Base-by-base conservation (phyloP, 2,888 invertebrate species). In the Tortricodes alternella region DNA sequence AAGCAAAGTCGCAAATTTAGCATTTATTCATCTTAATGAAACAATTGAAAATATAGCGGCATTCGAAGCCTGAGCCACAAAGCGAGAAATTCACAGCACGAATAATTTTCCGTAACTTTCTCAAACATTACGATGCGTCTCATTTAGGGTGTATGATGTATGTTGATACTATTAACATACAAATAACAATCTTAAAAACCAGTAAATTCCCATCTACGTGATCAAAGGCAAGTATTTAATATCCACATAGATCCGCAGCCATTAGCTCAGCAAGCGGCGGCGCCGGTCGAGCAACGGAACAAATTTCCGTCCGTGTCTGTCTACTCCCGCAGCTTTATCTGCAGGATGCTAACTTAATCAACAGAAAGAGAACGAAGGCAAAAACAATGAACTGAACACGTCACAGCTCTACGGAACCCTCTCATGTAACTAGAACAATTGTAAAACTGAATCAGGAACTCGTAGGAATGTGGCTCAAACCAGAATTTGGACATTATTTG, bases 331-430 rank as follows among this genome's bases (percentile, higher is more conserved):
- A 63, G 65, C 64, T 72, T 78, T 78, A 78, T 70, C 75, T 66
- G 64, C 71, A 74, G 78, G 76, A 80, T 74, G 72, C 78, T 79
- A 79, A 83, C 83, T 78, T 76, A 70, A 71, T 78, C 76, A 83
- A 81, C 76, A 76, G 71, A 76, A 79, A 77, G 76, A 68, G 71
- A 67, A 68, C 70, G 58, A 65, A 68, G 67, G 66, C 70, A 73
- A 71, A 67, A 68, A 59, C 53, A 48, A 58, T 43, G 27, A 32
- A 3, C 27, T 29, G 4, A 32, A 5, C 24, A 29, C 27, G 35
- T 16, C 15, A 29, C 15, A 43, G 24, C 24, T 53, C 8, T 1
- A 15, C 4, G 16, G 4, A 41, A 41, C 29, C 11, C 2, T 29
- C 29, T 11, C 29, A 11, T 29, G n/a, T 9, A 34, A 24, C 34